Conservation (phyloP, 1,140 invertebrate genomes). For the Platyura marginata region DNA sequence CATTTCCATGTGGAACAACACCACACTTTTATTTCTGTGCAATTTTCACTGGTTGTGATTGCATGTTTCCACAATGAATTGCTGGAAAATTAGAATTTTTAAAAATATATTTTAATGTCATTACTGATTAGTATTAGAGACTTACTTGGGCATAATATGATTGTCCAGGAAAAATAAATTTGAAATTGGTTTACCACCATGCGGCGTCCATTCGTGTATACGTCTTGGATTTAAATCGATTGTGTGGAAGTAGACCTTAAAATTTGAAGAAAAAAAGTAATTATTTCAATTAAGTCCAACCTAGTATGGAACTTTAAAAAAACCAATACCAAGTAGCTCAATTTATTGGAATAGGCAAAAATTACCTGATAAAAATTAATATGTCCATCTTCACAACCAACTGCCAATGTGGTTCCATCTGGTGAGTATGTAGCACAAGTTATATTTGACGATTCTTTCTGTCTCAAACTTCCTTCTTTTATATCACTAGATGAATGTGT, state of each 20-base stretch:
- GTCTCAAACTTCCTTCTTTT: neutral
- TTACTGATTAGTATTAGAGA: too few species aligned
- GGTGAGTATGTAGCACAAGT: slow-evolving; percentile 80
- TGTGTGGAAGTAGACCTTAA: slow-evolving; percentile 38
- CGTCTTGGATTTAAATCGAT: slow-evolving; percentile 44
- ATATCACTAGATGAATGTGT: slow-evolving; percentile 20
- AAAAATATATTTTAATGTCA: too few species aligned
- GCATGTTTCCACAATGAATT: slow-evolving; percentile 76
- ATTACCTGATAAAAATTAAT: slow-evolving; percentile 90
- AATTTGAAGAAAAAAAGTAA: slow-evolving; percentile 10
- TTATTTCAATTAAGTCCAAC: slow-evolving; percentile 11
- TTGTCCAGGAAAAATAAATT: slow-evolving; percentile 86
- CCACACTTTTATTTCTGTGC: slow-evolving; percentile 85
- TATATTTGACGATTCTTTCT: slow-evolving; percentile 24
- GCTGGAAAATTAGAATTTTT: neutral
- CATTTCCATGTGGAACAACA: slow-evolving; percentile 86
- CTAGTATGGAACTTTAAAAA: too few species aligned
- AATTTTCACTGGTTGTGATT: slow-evolving; percentile 75
- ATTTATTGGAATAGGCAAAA: too few species aligned
- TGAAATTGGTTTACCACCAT: slow-evolving; percentile 65
- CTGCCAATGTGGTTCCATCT: slow-evolving; percentile 81
- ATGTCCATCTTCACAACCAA: slow-evolving; percentile 68
- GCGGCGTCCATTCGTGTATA: slow-evolving; percentile 80
- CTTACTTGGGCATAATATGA: slow-evolving; percentile 57
- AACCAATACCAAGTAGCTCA: too few species aligned